phyloP scores from a whole-genome alignment of 2,113 vertebrate genomes.

The Coptodon bakossiorum region DNA sequence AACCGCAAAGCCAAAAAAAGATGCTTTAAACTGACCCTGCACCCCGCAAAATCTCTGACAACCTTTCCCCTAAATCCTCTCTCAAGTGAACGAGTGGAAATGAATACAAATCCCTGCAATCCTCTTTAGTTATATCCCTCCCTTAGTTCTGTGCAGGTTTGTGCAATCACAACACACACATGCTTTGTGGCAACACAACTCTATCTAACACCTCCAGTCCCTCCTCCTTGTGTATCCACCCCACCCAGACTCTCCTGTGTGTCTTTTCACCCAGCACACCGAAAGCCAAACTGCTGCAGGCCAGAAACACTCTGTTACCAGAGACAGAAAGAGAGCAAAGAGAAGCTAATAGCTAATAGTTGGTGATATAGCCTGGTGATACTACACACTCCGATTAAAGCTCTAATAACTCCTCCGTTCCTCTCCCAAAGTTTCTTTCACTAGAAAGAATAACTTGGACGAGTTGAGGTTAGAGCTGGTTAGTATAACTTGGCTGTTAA shows the following conservation, averaged over 20 bases:
- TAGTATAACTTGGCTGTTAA: not conserved
- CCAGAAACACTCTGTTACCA: slow-evolving; percentile 27
- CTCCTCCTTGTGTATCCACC: not conserved
- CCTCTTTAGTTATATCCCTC: slow-evolving; percentile 16
- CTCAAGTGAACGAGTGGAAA: slow-evolving; percentile 36
- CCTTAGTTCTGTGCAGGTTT: not conserved
- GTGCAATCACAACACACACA: not conserved
- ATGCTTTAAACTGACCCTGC: slow-evolving; percentile 21
- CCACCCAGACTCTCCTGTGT: slow-evolving; percentile 16
- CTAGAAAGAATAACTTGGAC: not conserved
- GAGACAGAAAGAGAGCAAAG: not conserved
- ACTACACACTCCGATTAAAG: not conserved
- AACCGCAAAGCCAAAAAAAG: slow-evolving; percentile 21
- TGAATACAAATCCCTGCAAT: slow-evolving; percentile 47
- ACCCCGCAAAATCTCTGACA: slow-evolving; percentile 18
- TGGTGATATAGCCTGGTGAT: not conserved
- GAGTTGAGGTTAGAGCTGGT: not conserved
- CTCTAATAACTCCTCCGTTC: not conserved
- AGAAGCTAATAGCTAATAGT: not conserved
- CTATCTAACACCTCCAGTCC: slow-evolving; percentile 12
- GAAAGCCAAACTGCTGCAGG: not conserved
- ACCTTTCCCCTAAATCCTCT: slow-evolving; percentile 35
- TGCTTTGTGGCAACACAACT: not conserved
- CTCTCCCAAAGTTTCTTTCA: not conserved
- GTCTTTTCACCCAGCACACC: slow-evolving; percentile 3